Conservation (phyloP, 2,113 vertebrate species). For the Dolichotis patagonum region DNA sequence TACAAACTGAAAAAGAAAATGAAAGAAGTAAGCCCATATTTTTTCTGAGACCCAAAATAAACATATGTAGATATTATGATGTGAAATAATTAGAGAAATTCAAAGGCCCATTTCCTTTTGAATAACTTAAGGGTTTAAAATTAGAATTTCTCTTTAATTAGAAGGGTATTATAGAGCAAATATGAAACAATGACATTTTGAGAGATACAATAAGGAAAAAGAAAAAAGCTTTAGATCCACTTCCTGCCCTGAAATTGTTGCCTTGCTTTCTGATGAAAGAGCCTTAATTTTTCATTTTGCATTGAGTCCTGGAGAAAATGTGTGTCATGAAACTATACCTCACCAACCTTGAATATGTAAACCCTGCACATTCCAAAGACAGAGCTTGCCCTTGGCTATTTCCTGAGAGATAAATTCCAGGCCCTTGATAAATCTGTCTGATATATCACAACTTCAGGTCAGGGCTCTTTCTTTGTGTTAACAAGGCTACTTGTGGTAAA, state of each 20-base stretch:
- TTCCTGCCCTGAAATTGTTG: not conserved
- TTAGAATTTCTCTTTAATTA: not conserved
- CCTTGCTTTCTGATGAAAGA: not conserved
- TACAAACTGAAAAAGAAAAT: not conserved
- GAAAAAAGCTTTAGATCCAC: not conserved
- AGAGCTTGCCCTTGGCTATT: not conserved
- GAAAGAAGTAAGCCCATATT: not conserved
- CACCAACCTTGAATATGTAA: not conserved
- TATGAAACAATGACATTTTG: not conserved
- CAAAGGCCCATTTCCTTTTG: not conserved
- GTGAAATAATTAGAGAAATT: not conserved
- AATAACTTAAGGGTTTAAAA: conserved; percentile 43
- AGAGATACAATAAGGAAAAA: not conserved
- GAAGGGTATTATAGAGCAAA: not conserved
- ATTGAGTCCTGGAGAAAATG: not conserved
- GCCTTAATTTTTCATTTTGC: not conserved
- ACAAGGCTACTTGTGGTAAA: not conserved
- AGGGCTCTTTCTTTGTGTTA: not conserved
- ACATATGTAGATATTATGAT: not conserved
- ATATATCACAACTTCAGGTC: not conserved
- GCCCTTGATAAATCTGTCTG: not conserved
- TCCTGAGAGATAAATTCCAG: not conserved
- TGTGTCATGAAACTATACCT: not conserved
- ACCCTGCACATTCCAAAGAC: not conserved
- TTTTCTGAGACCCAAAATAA: not conserved